Evolutionary conservation across 2,113 vertebrate species (phyloP), one percentile per base, ranked within the genome.

Genomic region (Limanda limanda): DNA sequence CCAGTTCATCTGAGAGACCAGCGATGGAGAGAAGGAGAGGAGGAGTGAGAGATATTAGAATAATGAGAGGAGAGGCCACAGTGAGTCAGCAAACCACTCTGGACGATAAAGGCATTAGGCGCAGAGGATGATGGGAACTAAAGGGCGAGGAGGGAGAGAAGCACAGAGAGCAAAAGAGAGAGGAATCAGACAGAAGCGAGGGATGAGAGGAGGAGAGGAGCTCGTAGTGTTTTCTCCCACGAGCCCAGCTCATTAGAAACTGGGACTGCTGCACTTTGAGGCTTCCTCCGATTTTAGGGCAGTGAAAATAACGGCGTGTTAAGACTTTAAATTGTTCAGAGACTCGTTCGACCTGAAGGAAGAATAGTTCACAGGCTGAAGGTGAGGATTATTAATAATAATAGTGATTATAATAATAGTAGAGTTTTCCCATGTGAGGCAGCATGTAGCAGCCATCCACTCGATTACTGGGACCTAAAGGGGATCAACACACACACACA

Each of bases 201-300:
- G 7, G 58, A 58, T 56, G 21, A 55, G 42, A 18, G 40, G 66
- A 62, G 20, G 35, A 14, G 25, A 68, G 21, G 57, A 27, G 63
- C 37, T 37, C 2, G 37, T 11, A 15, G 45, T 25, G 63, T 56
- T 37, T 59, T 17, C 24, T 35, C 74, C 74, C 54, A 27, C 0
- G 57, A 74, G 74, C 74, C 47, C 48, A 18, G 73, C 70, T 85
- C 79, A 25, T 79, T 77, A 71, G 69, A 52, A 79, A 68, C n/a
- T 81, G 15, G 65, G 51, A 55, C 80, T 74, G 1, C 60, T 74
- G 70, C 68, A 45, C 15, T 68, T 13, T 35, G 72, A 54, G 25
- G 61, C 25, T 8, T 11, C 21, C 52, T 14, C 68, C 23, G 57
- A 48, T 54, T 54, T 63, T 1, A 54, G 23, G 48, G 14, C 73